Evolutionary conservation across 2,797 vertebrate species (phyloP).

Genomic region (Halcyon chelicuti): DNA sequence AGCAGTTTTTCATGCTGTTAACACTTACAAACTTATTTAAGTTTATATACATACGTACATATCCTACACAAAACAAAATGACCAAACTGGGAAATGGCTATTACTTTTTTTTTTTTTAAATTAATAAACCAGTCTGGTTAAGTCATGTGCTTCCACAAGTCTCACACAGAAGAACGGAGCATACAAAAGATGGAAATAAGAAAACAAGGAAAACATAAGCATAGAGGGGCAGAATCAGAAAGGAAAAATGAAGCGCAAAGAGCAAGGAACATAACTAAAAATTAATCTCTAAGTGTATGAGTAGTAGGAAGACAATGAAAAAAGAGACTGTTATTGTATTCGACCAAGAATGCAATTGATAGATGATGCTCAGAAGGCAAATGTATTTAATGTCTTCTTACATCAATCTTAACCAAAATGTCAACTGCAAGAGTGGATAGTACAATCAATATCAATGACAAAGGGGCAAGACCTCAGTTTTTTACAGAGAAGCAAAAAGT

Average conservation of each 20-base stretch:
- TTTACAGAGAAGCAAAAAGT: slow-evolving; percentile 34
- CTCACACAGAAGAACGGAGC: background rate
- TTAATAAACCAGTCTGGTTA: background rate
- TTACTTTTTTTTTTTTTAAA: background rate
- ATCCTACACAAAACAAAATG: background rate
- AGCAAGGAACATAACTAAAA: background rate
- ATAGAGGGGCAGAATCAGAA: background rate
- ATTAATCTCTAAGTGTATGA: background rate
- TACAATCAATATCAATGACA: slow-evolving; percentile 43
- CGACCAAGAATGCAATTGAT: background rate
- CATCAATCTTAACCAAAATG: slow-evolving; percentile 45
- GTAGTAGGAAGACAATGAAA: background rate
- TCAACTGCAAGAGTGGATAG: background rate
- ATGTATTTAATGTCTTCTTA: slow-evolving; percentile 39
- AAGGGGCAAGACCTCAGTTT: slow-evolving; percentile 22
- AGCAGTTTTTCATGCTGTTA: background rate
- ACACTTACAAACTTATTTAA: background rate
- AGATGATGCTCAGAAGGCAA: slow-evolving; percentile 24
- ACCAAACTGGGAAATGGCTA: background rate
- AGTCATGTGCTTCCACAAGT: background rate
- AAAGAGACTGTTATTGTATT: background rate
- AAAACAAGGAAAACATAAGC: background rate
- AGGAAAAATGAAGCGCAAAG: background rate
- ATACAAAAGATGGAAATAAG: background rate
- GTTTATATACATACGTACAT: background rate